Percentiles rank a stretch among this genome's conserved stretches.
Conservation (phyloP, 2,113 vertebrate species). For the Pedionomus torquatus region DNA sequence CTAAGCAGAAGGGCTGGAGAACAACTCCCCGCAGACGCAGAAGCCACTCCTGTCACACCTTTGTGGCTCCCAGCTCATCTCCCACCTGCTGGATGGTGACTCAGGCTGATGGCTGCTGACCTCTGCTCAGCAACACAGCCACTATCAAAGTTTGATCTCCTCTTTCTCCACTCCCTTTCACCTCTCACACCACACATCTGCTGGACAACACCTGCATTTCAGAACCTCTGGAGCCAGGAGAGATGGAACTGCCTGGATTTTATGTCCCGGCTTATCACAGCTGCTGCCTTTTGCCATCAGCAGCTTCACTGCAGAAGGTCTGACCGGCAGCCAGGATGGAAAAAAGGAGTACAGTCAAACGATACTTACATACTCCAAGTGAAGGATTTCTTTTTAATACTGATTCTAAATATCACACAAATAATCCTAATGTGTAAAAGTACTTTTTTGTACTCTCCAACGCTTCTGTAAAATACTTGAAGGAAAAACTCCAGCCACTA, state of each 20-base stretch:
- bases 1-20: not conserved
- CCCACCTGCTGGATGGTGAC: not conserved
- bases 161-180: not conserved
- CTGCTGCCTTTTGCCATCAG: not conserved
- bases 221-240: not conserved
- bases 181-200: fast-evolving
- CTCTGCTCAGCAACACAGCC: not conserved
- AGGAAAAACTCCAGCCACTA: not conserved
- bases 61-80: not conserved
- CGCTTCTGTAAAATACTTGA: not conserved
- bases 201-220: not conserved
- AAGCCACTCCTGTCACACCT: not conserved
- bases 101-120: not conserved
- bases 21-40: not conserved
- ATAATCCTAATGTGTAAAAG: not conserved
- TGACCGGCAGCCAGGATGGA: not conserved
- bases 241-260: not conserved
- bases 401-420: not conserved
- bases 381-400: not conserved
- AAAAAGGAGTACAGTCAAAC: not conserved
- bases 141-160: not conserved
- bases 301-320: not conserved
- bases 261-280: not conserved
- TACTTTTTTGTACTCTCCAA: not conserved
- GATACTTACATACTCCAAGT: not conserved